A percentile compares a stretch with the other conserved stretches of the same genome.
phyloP scores from a whole-genome alignment of 35 echinoderm and acorn worm genomes.

The Lytechinus variegatus region DNA sequence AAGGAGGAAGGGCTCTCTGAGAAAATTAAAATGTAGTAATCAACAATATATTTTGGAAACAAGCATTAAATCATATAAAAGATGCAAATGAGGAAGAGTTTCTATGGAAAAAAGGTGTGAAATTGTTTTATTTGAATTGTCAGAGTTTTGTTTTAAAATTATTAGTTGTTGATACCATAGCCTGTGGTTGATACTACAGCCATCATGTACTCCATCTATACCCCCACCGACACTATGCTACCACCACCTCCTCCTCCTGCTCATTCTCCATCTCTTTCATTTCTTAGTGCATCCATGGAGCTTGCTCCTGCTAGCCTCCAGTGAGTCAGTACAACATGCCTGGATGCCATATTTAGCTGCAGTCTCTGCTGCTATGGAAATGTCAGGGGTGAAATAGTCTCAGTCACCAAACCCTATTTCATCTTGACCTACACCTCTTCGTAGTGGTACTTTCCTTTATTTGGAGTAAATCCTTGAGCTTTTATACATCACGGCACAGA shows the following conservation, averaged over 20 bases:
- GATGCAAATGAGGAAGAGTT: background rate
- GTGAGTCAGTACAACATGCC: slow-evolving; percentile 18
- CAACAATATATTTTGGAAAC: background rate
- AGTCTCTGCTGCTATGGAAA: slow-evolving; percentile 39
- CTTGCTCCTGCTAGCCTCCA: background rate
- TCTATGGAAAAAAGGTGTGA: background rate
- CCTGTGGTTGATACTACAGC: too few relatives aligned
- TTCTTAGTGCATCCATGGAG: background rate
- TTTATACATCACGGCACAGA: background rate
- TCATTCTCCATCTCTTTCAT: background rate
- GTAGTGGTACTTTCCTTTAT: too few relatives aligned
- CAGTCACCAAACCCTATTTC: background rate
- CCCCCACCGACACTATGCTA: background rate
- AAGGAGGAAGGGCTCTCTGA: background rate
- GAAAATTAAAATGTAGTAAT: background rate
- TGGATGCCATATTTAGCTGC: slow-evolving; percentile 46
- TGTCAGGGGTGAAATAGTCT: slow-evolving; percentile 43
- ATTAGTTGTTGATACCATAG: too few relatives aligned
- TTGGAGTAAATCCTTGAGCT: background rate
- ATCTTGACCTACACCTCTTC: background rate
- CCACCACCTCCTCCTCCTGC: background rate
- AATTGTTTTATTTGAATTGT: too few relatives aligned
- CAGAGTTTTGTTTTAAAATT: too few relatives aligned
- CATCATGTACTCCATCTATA: background rate
- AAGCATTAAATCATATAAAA: background rate